These are phyloP conservation scores for Aspidapion aeneum DNA, from an alignment of 2,888 invertebrate genomes.

Conservation along the genomic window DNA sequence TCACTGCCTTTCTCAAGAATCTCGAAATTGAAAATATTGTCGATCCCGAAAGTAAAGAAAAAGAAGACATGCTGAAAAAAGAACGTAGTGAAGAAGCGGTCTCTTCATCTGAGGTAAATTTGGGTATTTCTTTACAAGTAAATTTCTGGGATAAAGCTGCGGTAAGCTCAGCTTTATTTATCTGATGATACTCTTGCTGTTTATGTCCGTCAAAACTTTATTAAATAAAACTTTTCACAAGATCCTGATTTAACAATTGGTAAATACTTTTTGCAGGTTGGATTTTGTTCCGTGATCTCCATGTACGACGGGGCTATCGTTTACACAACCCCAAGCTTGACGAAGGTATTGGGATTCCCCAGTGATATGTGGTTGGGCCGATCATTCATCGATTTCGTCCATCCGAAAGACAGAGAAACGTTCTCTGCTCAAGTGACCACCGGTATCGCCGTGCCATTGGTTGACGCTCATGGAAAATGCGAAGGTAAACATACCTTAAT, in stretches of 20 bases:
- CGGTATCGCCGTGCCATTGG: constrained; percentile 59
- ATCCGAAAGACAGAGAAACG: constrained; percentile 68
- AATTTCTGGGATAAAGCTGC: too few relatives aligned
- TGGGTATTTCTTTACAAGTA: too few relatives aligned
- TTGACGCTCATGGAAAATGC: constrained; percentile 47
- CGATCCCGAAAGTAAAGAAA: not conserved
- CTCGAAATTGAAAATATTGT: not conserved
- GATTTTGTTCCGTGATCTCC: constrained; percentile 77
- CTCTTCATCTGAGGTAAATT: too few relatives aligned
- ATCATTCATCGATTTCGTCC: constrained; percentile 83
- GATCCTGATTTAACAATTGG: too few relatives aligned
- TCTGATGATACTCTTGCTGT: too few relatives aligned
- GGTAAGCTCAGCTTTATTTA: too few relatives aligned
- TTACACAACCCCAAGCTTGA: constrained; percentile 68
- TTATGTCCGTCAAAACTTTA: too few relatives aligned
- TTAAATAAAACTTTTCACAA: too few relatives aligned
- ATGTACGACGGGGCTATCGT: constrained; percentile 80
- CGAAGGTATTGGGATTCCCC: constrained; percentile 70
- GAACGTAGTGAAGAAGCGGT: not conserved
- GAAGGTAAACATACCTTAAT: too few relatives aligned
- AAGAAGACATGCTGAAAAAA: not conserved
- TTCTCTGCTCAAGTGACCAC: constrained; percentile 75
- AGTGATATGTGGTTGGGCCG: constrained; percentile 83
- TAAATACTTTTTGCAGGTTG: constrained; percentile 66
- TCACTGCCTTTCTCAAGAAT: not conserved